These are phyloP conservation scores for Cricetomys ansorgei DNA, from an alignment of 2,113 vertebrate genomes.

Conservation along the genomic window DNA sequence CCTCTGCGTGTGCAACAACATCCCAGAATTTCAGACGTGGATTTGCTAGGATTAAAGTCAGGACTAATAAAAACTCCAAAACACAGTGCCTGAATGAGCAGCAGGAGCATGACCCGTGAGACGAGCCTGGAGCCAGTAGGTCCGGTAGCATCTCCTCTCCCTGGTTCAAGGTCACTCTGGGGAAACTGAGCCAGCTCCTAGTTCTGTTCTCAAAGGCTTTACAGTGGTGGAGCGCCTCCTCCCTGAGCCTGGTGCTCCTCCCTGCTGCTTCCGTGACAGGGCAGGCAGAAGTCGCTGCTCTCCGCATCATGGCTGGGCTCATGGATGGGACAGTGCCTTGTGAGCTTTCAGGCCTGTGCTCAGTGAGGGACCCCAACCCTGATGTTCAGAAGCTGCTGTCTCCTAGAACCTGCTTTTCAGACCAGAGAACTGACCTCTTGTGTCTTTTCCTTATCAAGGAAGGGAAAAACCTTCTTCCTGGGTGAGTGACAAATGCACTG, in stretches of 20 bases:
- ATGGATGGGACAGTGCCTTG: neutral
- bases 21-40: neutral
- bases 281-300: no score
- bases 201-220: neutral
- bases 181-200: neutral
- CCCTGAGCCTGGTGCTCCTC: neutral
- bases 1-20: neutral
- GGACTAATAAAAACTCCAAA: neutral
- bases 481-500: neutral
- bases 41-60: neutral
- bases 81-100: accelerated
- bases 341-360: neutral
- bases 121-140: neutral
- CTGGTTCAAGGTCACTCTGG: neutral
- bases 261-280: neutral
- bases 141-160: neutral
- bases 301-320: neutral
- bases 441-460: neutral
- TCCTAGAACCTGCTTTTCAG: neutral
- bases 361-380: neutral
- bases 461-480: neutral
- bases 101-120: neutral
- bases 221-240: neutral
- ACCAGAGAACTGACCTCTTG: neutral
- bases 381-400: neutral